Base-by-base conservation (phyloP, 30 jellyfish, hydroid and myxozoan species). In the Rhopilema esculentum region DNA sequence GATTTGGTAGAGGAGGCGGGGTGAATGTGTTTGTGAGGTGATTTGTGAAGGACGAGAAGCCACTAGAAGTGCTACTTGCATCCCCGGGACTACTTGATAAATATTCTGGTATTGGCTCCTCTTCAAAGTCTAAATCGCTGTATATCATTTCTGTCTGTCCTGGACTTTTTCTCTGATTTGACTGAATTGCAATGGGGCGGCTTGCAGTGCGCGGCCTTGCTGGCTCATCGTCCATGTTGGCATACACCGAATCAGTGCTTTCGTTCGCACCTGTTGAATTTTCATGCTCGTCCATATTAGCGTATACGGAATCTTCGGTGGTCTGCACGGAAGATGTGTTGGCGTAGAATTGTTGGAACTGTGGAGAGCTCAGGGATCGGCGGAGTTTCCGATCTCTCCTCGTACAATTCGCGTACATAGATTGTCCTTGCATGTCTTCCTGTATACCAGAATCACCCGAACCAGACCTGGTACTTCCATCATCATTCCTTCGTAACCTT, bases 1-100 rank as follows among this genome's bases (percentile, higher is more conserved):
- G 89, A 63, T 26, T 50, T 24, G 96, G 97, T 16, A 79, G 62
- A 28, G 96, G 97, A 1, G 99, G 97, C 50, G 97, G 99, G 85
- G 89, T 84, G 17, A 68, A 49, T 18, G 98, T 72, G 28, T 48
- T 84, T 25, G 97, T 33, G 8, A 65, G 24, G 64, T 67, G 73
- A 57, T 61, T 70, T 19, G 97, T 81, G 50, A 75, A 82, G 17
- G 90, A 69, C 0, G 92, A 79, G 16, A 78, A 86, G 49, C 91
- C 92, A 79, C 98, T 88, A n/a, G 98, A 93, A 0, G 82, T 28
- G 61, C 98, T 93, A 48, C 98, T 88, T 48, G 88, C 61, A 49
- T 65, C 87, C 49, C 88, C 90, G 0, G 98, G 97, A 28, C 96
- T 82, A 88, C 98, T 77, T 1, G 97, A 88, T 4, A 74, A 33